A percentile compares a stretch with the other conserved stretches of the same genome.
phyloP scores from a whole-genome alignment of 2,888 invertebrate genomes.

The Metallyticus violacea region DNA sequence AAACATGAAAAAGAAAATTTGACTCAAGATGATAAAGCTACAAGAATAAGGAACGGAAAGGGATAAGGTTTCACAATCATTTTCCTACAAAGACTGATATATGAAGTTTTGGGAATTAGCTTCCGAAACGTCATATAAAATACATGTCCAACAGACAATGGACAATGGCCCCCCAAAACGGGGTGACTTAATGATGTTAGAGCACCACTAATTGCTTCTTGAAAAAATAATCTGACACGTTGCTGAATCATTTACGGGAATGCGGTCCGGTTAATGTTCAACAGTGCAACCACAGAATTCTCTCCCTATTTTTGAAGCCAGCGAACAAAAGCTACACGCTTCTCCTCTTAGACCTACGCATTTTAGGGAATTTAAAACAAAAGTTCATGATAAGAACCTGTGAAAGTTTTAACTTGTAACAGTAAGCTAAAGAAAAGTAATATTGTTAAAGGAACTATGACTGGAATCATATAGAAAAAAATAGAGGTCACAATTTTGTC shows the following conservation, averaged over 20 bases:
- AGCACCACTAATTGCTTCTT: background rate
- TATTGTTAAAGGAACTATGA: too few species aligned
- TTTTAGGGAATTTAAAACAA: background rate
- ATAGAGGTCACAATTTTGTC: too few species aligned
- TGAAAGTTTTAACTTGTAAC: too few species aligned
- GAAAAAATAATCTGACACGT: background rate
- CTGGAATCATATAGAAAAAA: too few species aligned
- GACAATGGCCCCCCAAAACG: background rate
- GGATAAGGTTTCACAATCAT: too few species aligned
- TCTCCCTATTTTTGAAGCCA: background rate
- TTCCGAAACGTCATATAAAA: background rate
- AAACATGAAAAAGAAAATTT: too few species aligned
- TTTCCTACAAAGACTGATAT: background rate
- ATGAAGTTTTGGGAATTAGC: background rate
- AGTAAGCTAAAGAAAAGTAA: too few species aligned
- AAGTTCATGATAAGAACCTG: too few species aligned
- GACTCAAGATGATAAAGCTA: background rate
- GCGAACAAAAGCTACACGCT: too few species aligned
- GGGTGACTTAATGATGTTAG: background rate
- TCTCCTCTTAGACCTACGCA: background rate
- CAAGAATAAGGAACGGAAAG: background rate
- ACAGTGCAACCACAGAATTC: background rate
- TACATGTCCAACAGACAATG: background rate
- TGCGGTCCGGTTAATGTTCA: background rate
- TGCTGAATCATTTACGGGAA: background rate